phyloP scores from a whole-genome alignment of 2,888 invertebrate genomes.

The Osmoderma eremita region DNA sequence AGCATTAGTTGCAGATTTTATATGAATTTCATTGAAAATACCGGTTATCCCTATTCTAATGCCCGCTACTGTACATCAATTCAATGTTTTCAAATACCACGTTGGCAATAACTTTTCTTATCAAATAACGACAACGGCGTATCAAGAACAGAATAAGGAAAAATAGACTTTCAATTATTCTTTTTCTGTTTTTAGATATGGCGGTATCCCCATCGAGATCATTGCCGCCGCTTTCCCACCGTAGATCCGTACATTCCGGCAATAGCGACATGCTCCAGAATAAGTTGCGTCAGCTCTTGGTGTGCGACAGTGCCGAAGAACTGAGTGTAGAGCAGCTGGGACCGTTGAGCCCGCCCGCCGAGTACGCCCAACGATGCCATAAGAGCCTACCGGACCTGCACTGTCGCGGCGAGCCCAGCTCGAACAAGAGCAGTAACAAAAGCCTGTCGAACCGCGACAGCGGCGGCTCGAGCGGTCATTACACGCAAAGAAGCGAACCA shows the following conservation, averaged over 20 bases:
- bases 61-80: too few species aligned
- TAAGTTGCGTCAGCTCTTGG: slow-evolving; percentile 79
- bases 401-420: slow-evolving; percentile 63
- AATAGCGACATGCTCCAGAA: slow-evolving; percentile 78
- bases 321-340: slow-evolving; percentile 64
- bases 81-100: too few species aligned
- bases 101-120: too few species aligned
- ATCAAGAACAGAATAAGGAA: not conserved
- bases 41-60: too few species aligned
- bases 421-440: slow-evolving; percentile 65
- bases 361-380: slow-evolving; percentile 77
- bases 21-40: too few species aligned
- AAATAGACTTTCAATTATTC: too few species aligned
- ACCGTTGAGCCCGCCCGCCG: slow-evolving; percentile 77
- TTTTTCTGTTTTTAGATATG: slow-evolving; percentile 57
- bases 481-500: slow-evolving; percentile 85
- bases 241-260: slow-evolving; percentile 65
- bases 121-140: too few species aligned
- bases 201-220: slow-evolving; percentile 65
- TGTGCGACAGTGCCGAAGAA: slow-evolving; percentile 79
- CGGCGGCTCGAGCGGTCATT: slow-evolving; percentile 85
- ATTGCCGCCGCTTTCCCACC: slow-evolving; percentile 67
- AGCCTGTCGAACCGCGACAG: slow-evolving; percentile 76
- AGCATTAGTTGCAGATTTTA: too few species aligned
- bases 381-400: slow-evolving; percentile 78